Percentiles rank a stretch among this genome's conserved stretches.
Evolutionary conservation across 2,113 vertebrate genomes (phyloP).

Genomic region (Hydropotes inermis): DNA sequence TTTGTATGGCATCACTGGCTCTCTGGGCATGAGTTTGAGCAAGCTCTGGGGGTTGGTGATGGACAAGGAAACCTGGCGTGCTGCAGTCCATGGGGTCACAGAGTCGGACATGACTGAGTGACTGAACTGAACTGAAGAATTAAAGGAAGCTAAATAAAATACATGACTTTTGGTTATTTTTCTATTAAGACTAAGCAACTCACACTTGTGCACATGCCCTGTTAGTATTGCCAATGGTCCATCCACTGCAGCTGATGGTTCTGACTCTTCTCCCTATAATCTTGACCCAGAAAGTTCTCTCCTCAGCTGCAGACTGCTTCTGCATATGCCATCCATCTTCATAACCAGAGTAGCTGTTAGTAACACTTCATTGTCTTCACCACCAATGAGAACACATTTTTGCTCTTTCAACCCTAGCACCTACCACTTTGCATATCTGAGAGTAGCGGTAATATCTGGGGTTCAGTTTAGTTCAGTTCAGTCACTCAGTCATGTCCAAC

Average conservation of each 20-base stretch:
- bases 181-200: background rate
- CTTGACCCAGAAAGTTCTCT: background rate
- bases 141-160: background rate
- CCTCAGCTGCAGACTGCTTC: background rate
- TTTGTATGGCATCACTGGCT: background rate
- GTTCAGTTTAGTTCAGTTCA: background rate
- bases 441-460: background rate
- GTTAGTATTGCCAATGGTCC: background rate
- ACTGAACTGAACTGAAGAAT: background rate
- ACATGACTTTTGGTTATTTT: background rate
- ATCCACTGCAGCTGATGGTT: background rate
- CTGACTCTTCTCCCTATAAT: background rate
- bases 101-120: fast-evolving
- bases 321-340: background rate
- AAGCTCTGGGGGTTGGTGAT: background rate
- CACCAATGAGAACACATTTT: background rate
- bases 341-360: background rate
- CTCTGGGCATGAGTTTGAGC: background rate
- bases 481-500: background rate
- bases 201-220: background rate
- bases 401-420: background rate
- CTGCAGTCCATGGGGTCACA: background rate
- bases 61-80: background rate
- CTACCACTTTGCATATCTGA: background rate
- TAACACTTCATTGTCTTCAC: background rate